A percentile compares a stretch with the other conserved stretches of the same genome.
These are phyloP conservation scores for Malacoraja senta DNA, from an alignment of 2,797 vertebrate genomes.

Conservation along the genomic window DNA sequence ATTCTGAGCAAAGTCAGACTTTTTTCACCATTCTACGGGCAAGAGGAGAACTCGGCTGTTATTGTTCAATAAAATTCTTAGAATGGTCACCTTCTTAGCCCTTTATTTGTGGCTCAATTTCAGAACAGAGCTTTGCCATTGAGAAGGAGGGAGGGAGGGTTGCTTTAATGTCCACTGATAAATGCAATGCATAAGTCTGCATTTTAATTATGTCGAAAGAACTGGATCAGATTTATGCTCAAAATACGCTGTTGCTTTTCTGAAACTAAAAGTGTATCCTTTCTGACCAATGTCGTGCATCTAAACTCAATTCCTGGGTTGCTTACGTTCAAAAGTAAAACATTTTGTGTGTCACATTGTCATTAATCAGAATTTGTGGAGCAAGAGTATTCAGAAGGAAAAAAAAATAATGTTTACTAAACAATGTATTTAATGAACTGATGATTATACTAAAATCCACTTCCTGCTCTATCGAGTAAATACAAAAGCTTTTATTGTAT, in stretches of 20 bases:
- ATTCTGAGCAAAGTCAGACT: background rate
- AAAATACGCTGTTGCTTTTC: background rate
- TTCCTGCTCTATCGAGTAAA: background rate
- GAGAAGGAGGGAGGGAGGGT: background rate
- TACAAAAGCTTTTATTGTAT: background rate
- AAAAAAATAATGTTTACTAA: background rate
- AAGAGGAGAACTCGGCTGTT: background rate
- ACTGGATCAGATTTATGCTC: background rate
- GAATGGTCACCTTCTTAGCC: background rate
- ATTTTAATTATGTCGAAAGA: background rate
- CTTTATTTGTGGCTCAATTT: background rate
- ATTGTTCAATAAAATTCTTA: background rate
- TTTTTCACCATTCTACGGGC: background rate
- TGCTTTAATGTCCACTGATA: conserved; percentile 3
- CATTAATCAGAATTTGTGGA: background rate
- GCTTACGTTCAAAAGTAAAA: background rate
- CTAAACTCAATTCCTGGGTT: background rate
- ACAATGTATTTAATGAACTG: background rate
- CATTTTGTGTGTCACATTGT: background rate
- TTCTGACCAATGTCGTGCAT: background rate
- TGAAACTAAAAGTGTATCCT: background rate
- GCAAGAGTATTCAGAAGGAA: background rate
- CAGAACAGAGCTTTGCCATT: background rate
- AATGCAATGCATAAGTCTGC: background rate
- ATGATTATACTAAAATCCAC: background rate